Evolutionary conservation across 1,140 invertebrate genomes (phyloP).

Genomic region (Polypedilum vanderplanki): DNA sequence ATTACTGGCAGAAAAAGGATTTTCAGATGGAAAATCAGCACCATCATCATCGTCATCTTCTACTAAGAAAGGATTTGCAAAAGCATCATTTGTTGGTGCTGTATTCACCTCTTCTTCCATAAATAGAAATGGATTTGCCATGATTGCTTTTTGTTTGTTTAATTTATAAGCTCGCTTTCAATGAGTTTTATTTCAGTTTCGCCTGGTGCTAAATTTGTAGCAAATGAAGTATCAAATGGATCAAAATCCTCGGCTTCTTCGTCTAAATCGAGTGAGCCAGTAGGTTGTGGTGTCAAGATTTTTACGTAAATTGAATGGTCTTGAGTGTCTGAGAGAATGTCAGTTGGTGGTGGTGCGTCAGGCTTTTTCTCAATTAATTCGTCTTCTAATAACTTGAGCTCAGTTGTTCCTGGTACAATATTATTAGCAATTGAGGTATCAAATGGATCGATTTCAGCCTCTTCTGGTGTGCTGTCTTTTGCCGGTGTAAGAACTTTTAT

Average conservation of each 20-base stretch:
- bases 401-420: slow-evolving; percentile 66
- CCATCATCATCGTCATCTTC: slow-evolving; percentile 44
- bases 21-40: slow-evolving; percentile 46
- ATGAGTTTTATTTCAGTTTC: slow-evolving; percentile 68
- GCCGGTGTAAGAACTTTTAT: slow-evolving; percentile 60
- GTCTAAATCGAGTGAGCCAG: slow-evolving; percentile 34
- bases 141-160: slow-evolving; percentile 38
- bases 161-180: slow-evolving; percentile 40
- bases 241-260: slow-evolving; percentile 44
- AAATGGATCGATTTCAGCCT: slow-evolving; percentile 61
- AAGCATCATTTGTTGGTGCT: slow-evolving; percentile 43
- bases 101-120: slow-evolving; percentile 53
- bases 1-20: slow-evolving; percentile 52
- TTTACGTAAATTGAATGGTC: not conserved
- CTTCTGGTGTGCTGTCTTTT: slow-evolving; percentile 30
- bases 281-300: slow-evolving; percentile 16
- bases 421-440: slow-evolving; percentile 71
- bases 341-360: slow-evolving; percentile 2
- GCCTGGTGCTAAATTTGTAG: slow-evolving; percentile 62
- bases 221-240: slow-evolving; percentile 75
- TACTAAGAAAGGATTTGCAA: slow-evolving; percentile 67
- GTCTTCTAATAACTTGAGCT: slow-evolving; percentile 66
- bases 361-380: slow-evolving; percentile 52
- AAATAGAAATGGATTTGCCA: slow-evolving; percentile 74
- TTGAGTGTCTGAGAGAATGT: not conserved